Evolutionary conservation across 2,113 vertebrate genomes (phyloP).

Genomic region (Plectropomus leopardus): DNA sequence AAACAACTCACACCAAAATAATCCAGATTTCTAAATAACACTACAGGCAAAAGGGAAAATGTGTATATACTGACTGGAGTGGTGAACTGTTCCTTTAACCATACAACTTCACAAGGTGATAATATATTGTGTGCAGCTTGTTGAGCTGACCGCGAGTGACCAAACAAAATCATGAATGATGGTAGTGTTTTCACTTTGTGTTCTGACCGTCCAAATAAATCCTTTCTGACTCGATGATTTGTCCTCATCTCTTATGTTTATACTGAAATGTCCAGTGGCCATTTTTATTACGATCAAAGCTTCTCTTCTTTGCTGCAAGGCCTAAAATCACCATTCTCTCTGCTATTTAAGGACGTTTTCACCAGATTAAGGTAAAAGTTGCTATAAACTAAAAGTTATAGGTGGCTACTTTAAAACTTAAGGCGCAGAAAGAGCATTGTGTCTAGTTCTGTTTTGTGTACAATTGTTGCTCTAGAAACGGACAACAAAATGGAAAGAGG

Average conservation of each 20-base stretch:
- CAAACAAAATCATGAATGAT: not conserved
- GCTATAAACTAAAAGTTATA: not conserved
- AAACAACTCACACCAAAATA: no score
- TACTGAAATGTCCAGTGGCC: not conserved
- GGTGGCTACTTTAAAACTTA: not conserved
- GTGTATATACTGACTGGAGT: no score
- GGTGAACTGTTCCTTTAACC: not conserved
- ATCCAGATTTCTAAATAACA: no score
- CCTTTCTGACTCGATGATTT: not conserved
- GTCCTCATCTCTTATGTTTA: constrained; percentile 5
- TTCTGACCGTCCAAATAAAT: not conserved
- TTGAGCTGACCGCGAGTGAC: not conserved
- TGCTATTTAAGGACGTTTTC: not conserved
- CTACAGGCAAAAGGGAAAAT: no score
- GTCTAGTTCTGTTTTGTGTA: not conserved
- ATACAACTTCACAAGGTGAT: not conserved
- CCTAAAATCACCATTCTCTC: not conserved
- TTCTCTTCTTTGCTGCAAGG: not conserved
- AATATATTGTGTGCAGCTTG: not conserved
- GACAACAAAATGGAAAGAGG: no score
- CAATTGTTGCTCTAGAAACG: not conserved
- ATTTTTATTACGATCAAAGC: not conserved
- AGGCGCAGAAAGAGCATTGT: not conserved
- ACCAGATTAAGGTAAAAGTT: not conserved
- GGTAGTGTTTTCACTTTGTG: not conserved